Evolutionary conservation across 2,888 invertebrate species (phyloP), one percentile per base, ranked within the genome.

Genomic region (Scrobipalpa costella): DNA sequence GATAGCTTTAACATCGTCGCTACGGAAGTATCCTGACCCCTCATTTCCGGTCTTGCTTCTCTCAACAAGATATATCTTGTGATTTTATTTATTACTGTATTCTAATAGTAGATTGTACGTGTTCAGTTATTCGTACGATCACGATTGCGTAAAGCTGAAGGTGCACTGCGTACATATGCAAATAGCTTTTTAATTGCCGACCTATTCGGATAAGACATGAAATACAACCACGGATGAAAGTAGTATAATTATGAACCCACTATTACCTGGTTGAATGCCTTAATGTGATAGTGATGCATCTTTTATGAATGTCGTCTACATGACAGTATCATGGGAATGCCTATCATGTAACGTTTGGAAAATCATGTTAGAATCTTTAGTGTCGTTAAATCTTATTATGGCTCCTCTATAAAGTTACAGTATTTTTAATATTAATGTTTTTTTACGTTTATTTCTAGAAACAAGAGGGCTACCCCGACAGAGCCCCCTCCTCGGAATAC

Each of bases 391-490:
- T 15, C 5, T 44, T 44, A 44, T n/a, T 2, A 44, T 44, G 5
- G n/a, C 1, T n/a, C 15, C 15, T 15, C n/a, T 44, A 44, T 3
- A 15, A 44, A n/a, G 9, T n/a, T 44, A 44, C 6, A 0, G 11
- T 13, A n/a, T 44, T 15, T 44, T 7, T 44, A 15, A 15, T 44
- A 15, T 44, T 15, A 44, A 44, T 15, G 44, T 44, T 15, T 40
- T n/a, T 44, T 44, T 40, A 40, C n/a, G 40, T 40, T 15, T 64
- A 66, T 59, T 88, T 86, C 27, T 85, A 93, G 93, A 93, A 93
- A 84, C 92, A 93, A 85, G 93, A 92, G 82, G 93, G 93, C 34
- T 93, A 93, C 78, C 92, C 93, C 0, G 90, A 90, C 50, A 91
- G 87, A 19, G 83, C 78, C 7, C 90, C 86, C 7, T 79, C 84